Conservation (phyloP, 2,888 invertebrate genomes). For the Epirrhoe alternata region DNA sequence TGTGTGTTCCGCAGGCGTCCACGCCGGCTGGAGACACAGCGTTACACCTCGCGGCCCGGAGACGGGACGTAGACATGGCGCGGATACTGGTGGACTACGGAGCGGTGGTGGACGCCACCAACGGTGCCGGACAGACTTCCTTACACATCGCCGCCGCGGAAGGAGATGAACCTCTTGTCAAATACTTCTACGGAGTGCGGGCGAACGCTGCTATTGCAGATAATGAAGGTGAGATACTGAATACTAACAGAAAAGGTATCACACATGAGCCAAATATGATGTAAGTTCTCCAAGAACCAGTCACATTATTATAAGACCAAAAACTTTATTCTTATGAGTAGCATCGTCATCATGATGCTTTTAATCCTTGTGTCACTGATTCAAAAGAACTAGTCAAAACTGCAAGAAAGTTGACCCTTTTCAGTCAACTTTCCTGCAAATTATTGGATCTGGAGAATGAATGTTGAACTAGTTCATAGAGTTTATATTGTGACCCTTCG, state of each 20-base stretch:
- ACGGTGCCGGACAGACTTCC: conserved; percentile 97
- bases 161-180: conserved; percentile 97
- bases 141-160: conserved; percentile 98
- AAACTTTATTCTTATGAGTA: too few species aligned
- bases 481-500: conserved; percentile 14
- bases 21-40: conserved; percentile 96
- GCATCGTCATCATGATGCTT: too few species aligned
- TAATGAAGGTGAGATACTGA: conserved; percentile 71
- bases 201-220: conserved; percentile 98
- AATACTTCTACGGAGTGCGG: conserved; percentile 97
- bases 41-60: conserved; percentile 96
- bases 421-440: too few species aligned
- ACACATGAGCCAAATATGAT: too few species aligned
- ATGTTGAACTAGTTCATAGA: conserved; percentile 12
- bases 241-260: too few species aligned
- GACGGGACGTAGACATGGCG: conserved; percentile 96
- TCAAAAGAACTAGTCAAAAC: not conserved
- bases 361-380: too few species aligned
- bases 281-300: too few species aligned
- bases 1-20: conserved; percentile 83
- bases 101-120: conserved; percentile 95
- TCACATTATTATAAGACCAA: too few species aligned
- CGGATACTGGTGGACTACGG: conserved; percentile 96
- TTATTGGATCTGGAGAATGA: conserved; percentile 2
- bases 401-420: conserved; percentile 5